Base-by-base conservation (phyloP, 1,140 invertebrate genomes). In the Microplitis mediator region DNA sequence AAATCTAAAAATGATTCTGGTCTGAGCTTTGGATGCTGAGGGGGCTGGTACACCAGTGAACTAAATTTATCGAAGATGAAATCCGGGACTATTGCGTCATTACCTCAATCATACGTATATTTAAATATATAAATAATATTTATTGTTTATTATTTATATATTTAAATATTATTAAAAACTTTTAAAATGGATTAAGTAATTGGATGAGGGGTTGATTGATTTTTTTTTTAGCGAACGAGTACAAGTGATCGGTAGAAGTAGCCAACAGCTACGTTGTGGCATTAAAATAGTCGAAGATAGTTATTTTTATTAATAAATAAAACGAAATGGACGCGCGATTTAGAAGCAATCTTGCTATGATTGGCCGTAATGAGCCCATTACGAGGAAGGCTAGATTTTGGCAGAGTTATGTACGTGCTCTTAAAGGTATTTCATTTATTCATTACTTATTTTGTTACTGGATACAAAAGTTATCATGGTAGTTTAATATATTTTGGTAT, bases 371-470 rank as follows among this genome's bases (percentile, higher is more conserved):
- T 84, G 94, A 96, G 89, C 93, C 93, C 83, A 92, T 94, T 83
- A 94, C 93, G 88, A 95, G 94, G 89, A 96, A 95, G 89, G 94
- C 94, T 82, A 95, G 93, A 89, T 96, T 95, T 89, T 96, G 94
- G 94, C 94, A 95, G 87, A 95, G 94, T 80, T 96, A 95, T 85
- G 94, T 95, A 85, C 91, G 94, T 86, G 95, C 94, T 87, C 89
- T 95, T 78, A 95, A 95, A 92, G 94, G 94, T 96, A 88, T 89
- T 89, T 79, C 73, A 39, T 70, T 62, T 65, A 3, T 51, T 31
- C 31, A 50, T 9, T 50, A 23, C 6, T 50, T 34, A 31, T 50
- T 65, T 65, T 50, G 6, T 45, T 45, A 23, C 23, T 23, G 23
- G 23, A 23, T 23, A 23, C 23, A 23, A 23, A 23, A 23, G 23